Conservation (phyloP, 1,140 invertebrate species). For the Eurosta solidaginis region DNA sequence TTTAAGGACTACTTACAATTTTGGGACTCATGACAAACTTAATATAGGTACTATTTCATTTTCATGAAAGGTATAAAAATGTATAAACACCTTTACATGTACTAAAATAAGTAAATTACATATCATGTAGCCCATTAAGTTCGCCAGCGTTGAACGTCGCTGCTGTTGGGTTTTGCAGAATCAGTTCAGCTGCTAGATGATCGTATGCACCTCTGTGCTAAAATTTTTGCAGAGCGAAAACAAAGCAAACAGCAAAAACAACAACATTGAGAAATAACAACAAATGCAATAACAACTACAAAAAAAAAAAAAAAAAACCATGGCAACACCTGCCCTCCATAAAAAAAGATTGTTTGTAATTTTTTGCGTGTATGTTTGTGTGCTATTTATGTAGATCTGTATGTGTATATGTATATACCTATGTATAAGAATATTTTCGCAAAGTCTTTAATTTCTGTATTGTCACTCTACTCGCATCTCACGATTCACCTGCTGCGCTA, state of each 20-base stretch:
- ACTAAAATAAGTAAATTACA: not conserved
- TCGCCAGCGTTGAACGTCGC: not conserved
- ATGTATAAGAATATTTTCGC: no score
- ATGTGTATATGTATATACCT: not conserved
- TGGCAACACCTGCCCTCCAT: not conserved
- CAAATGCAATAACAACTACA: no score
- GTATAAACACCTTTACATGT: not conserved
- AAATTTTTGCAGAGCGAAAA: not conserved
- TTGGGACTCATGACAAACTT: no score
- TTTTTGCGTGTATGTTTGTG: not conserved
- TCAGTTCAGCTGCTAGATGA: conserved; percentile 9
- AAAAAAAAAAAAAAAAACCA: no score
- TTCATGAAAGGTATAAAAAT: not conserved
- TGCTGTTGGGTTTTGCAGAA: not conserved
- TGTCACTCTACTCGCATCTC: conserved; percentile 2
- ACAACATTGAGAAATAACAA: no score
- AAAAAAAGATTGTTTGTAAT: not conserved
- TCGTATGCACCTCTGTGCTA: not conserved
- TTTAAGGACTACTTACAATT: no score
- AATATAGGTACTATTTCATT: no score
- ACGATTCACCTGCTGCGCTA: conserved; percentile 1
- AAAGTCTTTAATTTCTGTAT: not conserved
- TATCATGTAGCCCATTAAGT: not conserved
- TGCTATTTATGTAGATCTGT: no score
- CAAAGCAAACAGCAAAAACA: not conserved